Conservation (phyloP, 2,113 vertebrate genomes). For the Calypte anna region DNA sequence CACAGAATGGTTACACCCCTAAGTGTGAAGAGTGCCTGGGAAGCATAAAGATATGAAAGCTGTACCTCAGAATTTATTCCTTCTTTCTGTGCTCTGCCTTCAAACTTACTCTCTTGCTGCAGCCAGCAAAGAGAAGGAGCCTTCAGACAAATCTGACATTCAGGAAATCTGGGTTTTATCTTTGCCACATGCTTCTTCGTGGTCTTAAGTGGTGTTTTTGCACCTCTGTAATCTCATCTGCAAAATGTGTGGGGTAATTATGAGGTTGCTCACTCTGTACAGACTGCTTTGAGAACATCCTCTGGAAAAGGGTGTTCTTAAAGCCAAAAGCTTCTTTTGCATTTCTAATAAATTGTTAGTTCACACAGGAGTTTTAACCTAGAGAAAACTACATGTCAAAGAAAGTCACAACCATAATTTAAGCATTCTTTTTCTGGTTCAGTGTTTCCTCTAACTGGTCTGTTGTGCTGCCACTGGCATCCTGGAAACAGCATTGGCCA, state of each 20-base stretch:
- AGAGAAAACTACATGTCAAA: background rate
- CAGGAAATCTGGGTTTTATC: background rate
- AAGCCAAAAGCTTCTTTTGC: background rate
- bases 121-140: background rate
- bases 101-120: background rate
- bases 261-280: background rate
- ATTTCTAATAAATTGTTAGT: background rate
- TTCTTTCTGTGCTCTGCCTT: background rate
- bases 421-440: background rate
- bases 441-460: background rate
- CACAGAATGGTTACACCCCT: background rate
- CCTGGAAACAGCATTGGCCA: background rate
- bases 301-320: background rate
- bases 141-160: background rate
- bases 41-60: background rate
- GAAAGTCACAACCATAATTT: background rate
- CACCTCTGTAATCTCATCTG: background rate
- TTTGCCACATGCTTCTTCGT: background rate
- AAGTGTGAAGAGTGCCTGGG: background rate
- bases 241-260: background rate
- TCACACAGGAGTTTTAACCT: background rate
- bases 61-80: background rate
- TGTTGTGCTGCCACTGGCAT: background rate
- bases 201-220: background rate
- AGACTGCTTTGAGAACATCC: background rate